These are phyloP conservation scores for Ceryle rudis DNA, from an alignment of 2,797 vertebrate species.

Conservation along the genomic window DNA sequence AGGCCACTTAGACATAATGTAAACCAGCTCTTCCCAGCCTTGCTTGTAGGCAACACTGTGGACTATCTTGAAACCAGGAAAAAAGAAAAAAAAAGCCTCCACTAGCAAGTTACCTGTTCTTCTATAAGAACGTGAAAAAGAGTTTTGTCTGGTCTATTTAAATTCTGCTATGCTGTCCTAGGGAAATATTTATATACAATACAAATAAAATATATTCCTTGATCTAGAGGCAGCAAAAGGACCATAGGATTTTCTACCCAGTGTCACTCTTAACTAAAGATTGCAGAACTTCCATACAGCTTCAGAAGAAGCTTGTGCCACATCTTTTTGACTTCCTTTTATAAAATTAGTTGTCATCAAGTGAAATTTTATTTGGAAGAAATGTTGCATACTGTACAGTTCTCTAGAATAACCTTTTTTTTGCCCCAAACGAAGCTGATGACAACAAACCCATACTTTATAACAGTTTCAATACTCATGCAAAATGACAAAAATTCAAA, in stretches of 20 bases:
- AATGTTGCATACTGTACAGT: fast-evolving
- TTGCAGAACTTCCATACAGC: background rate
- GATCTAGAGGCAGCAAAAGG: background rate
- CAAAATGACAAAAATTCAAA: background rate
- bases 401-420: background rate
- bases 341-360: background rate
- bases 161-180: background rate
- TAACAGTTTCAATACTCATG: background rate
- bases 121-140: background rate
- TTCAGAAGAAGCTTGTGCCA: background rate
- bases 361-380: background rate
- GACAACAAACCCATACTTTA: background rate
- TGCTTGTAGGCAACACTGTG: background rate
- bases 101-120: background rate
- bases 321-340: background rate
- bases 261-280: background rate
- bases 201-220: background rate
- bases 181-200: background rate
- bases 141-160: background rate
- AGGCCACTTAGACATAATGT: background rate
- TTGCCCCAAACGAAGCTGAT: background rate
- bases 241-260: background rate
- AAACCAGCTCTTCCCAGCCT: background rate
- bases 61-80: background rate
- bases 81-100: background rate